Base-by-base conservation (phyloP, 2,888 invertebrate species). In the Idaea biselata region DNA sequence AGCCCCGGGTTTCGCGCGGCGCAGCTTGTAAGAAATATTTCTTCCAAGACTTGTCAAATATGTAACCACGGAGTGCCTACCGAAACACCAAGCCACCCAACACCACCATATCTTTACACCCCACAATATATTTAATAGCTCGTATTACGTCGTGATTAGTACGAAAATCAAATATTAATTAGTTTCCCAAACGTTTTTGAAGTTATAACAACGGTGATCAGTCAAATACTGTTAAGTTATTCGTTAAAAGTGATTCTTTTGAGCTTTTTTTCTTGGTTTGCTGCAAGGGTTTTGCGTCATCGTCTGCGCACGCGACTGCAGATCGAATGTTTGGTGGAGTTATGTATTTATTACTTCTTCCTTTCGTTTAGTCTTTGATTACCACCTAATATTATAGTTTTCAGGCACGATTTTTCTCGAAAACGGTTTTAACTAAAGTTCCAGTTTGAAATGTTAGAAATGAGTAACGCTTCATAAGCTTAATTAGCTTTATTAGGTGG, bases 241-340 rank as follows among this genome's bases (percentile, higher is more conserved):
- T 31, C 8, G 53, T 31, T 11, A 58, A 31, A 63, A 65, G 61
- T 65, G 60, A 61, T 70, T 67, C 73, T 75, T 77, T 76, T 73
- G 69, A 63, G 64, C 61, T 68, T 73, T 74, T 72, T 77, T 80
- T 81, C 77, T 70, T 71, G 65, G 62, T 70, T 69, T 68, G 71
- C 68, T 76, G 77, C 76, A 79, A 81, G 73, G 78, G 77, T 65
- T 81, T 83, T 86, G 80, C 89, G 88, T 90, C 90, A 90, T 80
- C 84, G 89, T 89, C 90, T 89, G 88, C 73, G 89, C 85, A 72
- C 83, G 88, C 81, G 70, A 58, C 16, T 58, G 60, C 18, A 59
- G 63, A 63, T 60, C 44, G 31, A 59, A 54, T 60, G 33, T 55
- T 59, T 59, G 44, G 60, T 33, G 18, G 11, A 44, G 11, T 44